Conservation (phyloP, 1,140 invertebrate species). For the Ectropis grisescens region DNA sequence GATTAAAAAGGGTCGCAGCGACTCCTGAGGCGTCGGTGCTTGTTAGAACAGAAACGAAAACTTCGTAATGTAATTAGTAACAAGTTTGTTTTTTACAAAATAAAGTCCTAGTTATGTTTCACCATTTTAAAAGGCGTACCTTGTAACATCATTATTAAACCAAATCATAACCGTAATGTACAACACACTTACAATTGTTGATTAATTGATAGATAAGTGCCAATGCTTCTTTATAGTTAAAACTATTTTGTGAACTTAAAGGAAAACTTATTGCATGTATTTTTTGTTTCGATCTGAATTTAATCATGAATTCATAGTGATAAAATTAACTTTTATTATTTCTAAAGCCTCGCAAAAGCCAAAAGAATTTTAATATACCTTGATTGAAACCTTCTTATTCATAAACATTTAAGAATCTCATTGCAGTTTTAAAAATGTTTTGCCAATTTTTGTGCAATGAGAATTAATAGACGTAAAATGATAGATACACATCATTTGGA, state of each 20-base stretch:
- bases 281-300: too few relatives aligned
- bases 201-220: constrained; percentile 35
- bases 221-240: constrained; percentile 40
- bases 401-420: too few relatives aligned
- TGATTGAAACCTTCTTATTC: background rate
- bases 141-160: too few relatives aligned
- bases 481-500: too few relatives aligned
- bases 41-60: too few relatives aligned
- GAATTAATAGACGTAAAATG: too few relatives aligned
- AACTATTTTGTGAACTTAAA: constrained; percentile 15
- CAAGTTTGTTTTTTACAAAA: background rate
- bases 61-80: too few relatives aligned
- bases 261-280: background rate
- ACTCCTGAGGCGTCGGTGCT: too few relatives aligned
- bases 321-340: background rate
- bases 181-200: constrained; percentile 38
- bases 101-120: background rate
- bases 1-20: too few relatives aligned
- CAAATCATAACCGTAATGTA: constrained; percentile 61
- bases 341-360: background rate
- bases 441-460: too few relatives aligned
- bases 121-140: too few relatives aligned
- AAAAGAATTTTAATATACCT: background rate
- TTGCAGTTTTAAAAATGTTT: too few relatives aligned
- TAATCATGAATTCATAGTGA: background rate